Conservation (phyloP, 2,888 invertebrate genomes). For the Chaetoderma sp. region DNA sequence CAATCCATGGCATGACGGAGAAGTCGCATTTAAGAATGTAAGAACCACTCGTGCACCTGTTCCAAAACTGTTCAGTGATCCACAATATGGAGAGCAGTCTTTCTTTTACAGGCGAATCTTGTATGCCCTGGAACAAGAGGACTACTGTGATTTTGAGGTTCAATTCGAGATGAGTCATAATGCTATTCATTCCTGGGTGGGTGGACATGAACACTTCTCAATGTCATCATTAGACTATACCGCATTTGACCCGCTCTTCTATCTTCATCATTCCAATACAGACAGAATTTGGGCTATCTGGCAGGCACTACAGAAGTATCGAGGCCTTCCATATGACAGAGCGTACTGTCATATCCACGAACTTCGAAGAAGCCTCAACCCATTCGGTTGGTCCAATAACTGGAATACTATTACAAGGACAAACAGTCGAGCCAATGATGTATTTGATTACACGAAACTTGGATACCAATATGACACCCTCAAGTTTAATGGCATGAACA, state of each 20-base stretch:
- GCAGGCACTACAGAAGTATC: constrained; percentile 39
- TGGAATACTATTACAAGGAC: constrained; percentile 26
- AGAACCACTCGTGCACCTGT: constrained; percentile 32
- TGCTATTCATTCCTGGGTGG: constrained; percentile 22
- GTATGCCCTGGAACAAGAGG: constrained; percentile 33
- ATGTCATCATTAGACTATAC: constrained; percentile 40
- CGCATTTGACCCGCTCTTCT: constrained; percentile 40
- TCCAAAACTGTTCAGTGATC: constrained; percentile 36
- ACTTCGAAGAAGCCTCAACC: constrained; percentile 23
- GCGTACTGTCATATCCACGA: constrained; percentile 37
- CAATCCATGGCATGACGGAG: constrained; percentile 35
- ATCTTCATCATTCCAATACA: constrained; percentile 34
- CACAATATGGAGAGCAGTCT: constrained; percentile 30
- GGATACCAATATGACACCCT: constrained; percentile 29
- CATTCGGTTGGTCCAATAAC: constrained; percentile 29
- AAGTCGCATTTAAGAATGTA: constrained; percentile 4
- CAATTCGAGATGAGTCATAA: constrained; percentile 19
- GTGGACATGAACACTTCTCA: constrained; percentile 26
- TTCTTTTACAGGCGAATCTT: constrained; percentile 37
- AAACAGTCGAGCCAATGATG: constrained; percentile 17
- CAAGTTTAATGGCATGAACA: constrained; percentile 19
- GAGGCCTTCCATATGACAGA: constrained; percentile 28
- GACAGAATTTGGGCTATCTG: constrained; percentile 39
- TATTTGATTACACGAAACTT: constrained; percentile 16
- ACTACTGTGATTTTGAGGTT: constrained; percentile 40